A percentile compares a stretch with the other conserved stretches of the same genome.
Conservation (phyloP, 2,888 invertebrate genomes). For the Zootermopsis nevadensis region DNA sequence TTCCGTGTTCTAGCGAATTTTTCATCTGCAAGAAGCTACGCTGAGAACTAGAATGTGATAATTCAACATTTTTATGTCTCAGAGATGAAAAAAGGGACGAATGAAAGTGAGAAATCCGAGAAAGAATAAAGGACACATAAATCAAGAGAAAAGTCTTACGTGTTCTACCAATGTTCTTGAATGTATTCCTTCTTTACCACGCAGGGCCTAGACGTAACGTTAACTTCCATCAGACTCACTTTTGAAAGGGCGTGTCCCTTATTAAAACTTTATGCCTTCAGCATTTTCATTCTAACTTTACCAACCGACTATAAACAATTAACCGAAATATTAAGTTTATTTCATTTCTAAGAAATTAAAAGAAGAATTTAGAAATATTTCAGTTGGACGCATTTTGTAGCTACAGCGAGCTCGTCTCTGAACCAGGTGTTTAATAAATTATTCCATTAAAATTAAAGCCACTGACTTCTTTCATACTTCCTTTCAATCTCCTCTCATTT, state of each 20-base stretch:
- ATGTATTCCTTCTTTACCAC: neutral
- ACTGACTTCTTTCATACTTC: too few species aligned
- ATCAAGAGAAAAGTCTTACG: constrained; percentile 16
- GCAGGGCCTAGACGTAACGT: neutral
- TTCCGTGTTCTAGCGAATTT: neutral
- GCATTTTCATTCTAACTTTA: neutral
- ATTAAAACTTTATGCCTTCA: neutral
- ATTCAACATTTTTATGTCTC: neutral
- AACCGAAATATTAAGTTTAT: neutral
- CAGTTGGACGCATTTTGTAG: neutral
- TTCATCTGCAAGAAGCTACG: neutral
- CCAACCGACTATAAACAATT: neutral
- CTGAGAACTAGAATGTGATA: neutral
- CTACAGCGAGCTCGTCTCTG: neutral
- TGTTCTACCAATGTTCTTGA: constrained; percentile 4
- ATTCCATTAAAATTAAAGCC: too few species aligned
- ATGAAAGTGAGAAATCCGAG: neutral
- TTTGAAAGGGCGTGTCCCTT: neutral
- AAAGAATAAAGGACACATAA: constrained; percentile 29
- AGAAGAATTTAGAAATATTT: neutral
- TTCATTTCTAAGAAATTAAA: neutral
- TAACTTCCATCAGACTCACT: neutral
- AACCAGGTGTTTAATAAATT: neutral
- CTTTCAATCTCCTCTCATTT: too few species aligned
- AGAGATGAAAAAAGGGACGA: neutral